Percentiles rank a stretch among this genome's conserved stretches.
phyloP scores from a whole-genome alignment of 2,113 vertebrate species.

The Callipepla squamata region DNA sequence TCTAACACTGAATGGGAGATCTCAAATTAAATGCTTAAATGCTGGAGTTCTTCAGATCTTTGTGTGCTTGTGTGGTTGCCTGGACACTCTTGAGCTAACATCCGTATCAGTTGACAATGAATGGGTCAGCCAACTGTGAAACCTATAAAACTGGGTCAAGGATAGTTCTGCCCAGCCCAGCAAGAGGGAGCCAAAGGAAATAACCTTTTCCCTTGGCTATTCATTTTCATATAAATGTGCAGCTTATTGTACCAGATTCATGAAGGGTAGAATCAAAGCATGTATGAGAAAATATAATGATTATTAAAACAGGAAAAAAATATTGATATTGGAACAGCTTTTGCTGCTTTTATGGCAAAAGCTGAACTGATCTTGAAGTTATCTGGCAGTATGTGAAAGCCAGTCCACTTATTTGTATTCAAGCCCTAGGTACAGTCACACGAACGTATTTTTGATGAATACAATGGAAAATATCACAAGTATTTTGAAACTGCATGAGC shows the following conservation, averaged over 20 bases:
- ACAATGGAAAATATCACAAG: slow-evolving; percentile 57
- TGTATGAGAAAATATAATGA: slow-evolving; percentile 40
- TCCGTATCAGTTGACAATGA: slow-evolving; percentile 31
- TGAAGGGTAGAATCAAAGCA: slow-evolving; percentile 35
- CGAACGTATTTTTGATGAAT: slow-evolving; percentile 31
- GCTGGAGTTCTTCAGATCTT: slow-evolving; percentile 33
- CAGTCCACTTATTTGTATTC: slow-evolving; percentile 28
- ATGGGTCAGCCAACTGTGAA: slow-evolving; percentile 65
- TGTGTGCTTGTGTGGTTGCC: slow-evolving; percentile 64
- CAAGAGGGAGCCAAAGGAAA: slow-evolving; percentile 47
- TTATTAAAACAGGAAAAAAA: slow-evolving; percentile 49
- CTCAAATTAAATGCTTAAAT: neutral
- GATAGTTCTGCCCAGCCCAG: slow-evolving; percentile 46
- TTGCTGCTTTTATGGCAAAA: slow-evolving; percentile 22
- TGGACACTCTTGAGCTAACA: slow-evolving; percentile 41
- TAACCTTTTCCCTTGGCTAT: slow-evolving; percentile 36
- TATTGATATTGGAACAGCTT: slow-evolving; percentile 63
- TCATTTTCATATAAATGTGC: slow-evolving; percentile 32
- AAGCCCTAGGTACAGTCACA: slow-evolving; percentile 8
- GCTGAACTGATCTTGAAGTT: neutral
- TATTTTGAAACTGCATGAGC: slow-evolving; percentile 46
- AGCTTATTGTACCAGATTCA: slow-evolving; percentile 31
- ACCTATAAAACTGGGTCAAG: slow-evolving; percentile 50
- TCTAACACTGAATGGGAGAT: neutral
- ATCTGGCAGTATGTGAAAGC: slow-evolving; percentile 33